phyloP scores from a whole-genome alignment of 1,140 invertebrate genomes.

The Bombus ignitus region DNA sequence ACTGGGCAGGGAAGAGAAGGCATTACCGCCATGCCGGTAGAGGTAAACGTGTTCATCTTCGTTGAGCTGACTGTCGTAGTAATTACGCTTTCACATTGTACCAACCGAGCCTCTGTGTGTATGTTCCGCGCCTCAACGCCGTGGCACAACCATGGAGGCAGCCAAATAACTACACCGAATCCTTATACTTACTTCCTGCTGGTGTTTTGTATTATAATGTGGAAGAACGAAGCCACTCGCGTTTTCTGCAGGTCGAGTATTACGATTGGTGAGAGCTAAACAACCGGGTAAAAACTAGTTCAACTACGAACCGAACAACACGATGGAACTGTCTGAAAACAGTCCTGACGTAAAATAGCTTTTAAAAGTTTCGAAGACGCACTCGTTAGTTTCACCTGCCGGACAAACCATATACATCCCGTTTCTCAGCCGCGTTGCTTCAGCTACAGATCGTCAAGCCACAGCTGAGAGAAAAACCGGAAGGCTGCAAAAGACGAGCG shows the following conservation, averaged over 20 bases:
- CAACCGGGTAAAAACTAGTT: slow-evolving; percentile 14
- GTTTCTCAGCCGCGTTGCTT: not conserved
- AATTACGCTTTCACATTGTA: slow-evolving; percentile 72
- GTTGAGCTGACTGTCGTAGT: slow-evolving; percentile 61
- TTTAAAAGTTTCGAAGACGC: slow-evolving; percentile 46
- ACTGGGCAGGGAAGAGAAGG: not conserved
- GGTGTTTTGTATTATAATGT: slow-evolving; percentile 38
- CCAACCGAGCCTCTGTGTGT: slow-evolving; percentile 37
- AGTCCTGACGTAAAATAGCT: slow-evolving; percentile 14
- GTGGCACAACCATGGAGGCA: slow-evolving; percentile 36
- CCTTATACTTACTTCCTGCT: slow-evolving; percentile 38
- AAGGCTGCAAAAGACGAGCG: slow-evolving; percentile 9
- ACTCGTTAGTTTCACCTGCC: slow-evolving; percentile 51
- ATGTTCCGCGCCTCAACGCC: slow-evolving; percentile 33
- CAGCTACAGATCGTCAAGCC: not conserved
- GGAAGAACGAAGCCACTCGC: not conserved
- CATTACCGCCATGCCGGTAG: not conserved
- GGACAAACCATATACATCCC: slow-evolving; percentile 23
- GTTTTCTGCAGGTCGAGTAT: not conserved
- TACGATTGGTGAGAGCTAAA: slow-evolving; percentile 7
- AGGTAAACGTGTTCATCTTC: slow-evolving; percentile 68
- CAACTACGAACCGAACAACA: not conserved
- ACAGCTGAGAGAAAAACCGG: not conserved
- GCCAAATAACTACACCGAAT: slow-evolving; percentile 54
- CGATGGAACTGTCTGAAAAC: not conserved